phyloP scores from a whole-genome alignment of 2,797 vertebrate species.

The Holocentrus rufus region DNA sequence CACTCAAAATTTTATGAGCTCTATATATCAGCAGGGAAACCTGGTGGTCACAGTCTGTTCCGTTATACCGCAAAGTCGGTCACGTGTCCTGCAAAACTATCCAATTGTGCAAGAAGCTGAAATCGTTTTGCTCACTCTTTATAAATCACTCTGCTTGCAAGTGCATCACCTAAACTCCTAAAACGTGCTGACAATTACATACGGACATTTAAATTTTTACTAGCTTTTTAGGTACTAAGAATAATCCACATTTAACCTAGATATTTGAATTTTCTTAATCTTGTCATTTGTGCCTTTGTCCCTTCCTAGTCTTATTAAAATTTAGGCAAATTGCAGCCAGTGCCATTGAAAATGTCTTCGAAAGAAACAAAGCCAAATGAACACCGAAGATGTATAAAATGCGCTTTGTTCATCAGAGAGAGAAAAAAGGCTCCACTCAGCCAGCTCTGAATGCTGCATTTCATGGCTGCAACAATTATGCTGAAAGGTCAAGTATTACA shows the following conservation, averaged over 20 bases:
- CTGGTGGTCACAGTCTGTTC: too few species aligned
- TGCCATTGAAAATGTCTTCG: constrained; percentile 89
- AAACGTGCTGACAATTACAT: too few species aligned
- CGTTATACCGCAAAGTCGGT: too few species aligned
- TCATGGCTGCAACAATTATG: constrained; percentile 98
- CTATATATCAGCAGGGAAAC: too few species aligned
- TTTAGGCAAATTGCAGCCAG: constrained; percentile 90
- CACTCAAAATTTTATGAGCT: too few species aligned
- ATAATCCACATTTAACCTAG: constrained; percentile 13
- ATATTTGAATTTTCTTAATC: neutral
- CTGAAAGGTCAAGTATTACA: constrained; percentile 99
- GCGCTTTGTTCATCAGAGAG: constrained; percentile 87
- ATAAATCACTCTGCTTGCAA: neutral
- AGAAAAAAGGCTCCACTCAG: constrained; percentile 90
- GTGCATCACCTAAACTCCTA: neutral
- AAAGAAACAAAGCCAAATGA: constrained; percentile 85
- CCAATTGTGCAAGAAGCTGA: constrained; percentile 3
- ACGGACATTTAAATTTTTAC: too few species aligned
- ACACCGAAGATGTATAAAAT: constrained; percentile 89
- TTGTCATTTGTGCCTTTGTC: constrained; percentile 39
- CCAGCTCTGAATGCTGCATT: constrained; percentile 93
- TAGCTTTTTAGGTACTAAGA: constrained; percentile 8
- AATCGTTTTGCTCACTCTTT: constrained; percentile 11
- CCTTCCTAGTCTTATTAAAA: constrained; percentile 76
- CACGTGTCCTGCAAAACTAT: neutral